Percentiles rank a stretch among this genome's conserved stretches.
Evolutionary conservation across 2,113 vertebrate species (phyloP).

Genomic region (Spheniscus mendiculus): DNA sequence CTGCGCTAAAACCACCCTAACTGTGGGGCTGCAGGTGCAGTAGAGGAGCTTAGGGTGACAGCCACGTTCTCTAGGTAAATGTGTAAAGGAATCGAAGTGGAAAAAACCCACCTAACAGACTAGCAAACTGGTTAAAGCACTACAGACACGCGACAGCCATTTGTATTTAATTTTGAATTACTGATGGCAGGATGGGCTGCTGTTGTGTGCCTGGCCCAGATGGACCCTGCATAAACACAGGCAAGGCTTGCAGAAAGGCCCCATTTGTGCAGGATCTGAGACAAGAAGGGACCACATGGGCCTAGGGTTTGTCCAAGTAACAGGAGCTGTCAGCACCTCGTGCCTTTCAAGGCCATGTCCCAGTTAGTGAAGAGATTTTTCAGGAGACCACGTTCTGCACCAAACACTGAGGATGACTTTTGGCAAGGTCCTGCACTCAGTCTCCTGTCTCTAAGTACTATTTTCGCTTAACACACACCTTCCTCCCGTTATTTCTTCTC

Average conservation of each 20-base stretch:
- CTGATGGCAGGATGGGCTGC: background rate
- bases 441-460: background rate
- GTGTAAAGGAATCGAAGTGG: background rate
- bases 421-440: background rate
- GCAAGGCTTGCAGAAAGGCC: background rate
- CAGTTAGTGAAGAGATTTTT: background rate
- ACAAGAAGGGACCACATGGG: background rate
- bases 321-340: background rate
- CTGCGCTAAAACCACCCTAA: background rate
- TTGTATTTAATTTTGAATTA: background rate
- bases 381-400: background rate
- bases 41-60: background rate
- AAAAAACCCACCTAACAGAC: background rate
- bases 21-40: background rate
- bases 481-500: background rate
- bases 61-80: background rate
- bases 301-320: background rate
- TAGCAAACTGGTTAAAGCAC: background rate
- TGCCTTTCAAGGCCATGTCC: background rate
- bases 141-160: accelerated
- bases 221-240: background rate
- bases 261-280: background rate
- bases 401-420: background rate
- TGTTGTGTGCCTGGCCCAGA: background rate
- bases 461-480: background rate